Evolutionary conservation across 2,113 vertebrate species (phyloP).

Genomic region (Patagioenas fasciata): DNA sequence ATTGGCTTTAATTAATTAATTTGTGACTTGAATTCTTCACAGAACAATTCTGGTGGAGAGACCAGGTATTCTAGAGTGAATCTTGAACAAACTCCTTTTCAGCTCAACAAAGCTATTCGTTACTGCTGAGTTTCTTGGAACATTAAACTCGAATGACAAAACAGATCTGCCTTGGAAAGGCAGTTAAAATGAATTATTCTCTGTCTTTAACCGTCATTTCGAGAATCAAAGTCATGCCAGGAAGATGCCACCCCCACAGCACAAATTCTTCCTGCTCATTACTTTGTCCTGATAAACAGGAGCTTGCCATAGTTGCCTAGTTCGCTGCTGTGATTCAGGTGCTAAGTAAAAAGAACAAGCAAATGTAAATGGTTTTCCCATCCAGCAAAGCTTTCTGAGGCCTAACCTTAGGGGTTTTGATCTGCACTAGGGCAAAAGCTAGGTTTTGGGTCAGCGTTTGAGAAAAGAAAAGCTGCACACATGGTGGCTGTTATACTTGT

Average conservation of each 20-base stretch:
- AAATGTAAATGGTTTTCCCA: neutral
- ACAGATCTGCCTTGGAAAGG: neutral
- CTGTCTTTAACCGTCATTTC: neutral
- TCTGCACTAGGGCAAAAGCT: neutral
- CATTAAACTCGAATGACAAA: neutral
- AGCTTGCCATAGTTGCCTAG: neutral
- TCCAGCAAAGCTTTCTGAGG: neutral
- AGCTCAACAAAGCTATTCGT: neutral
- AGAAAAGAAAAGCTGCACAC: neutral
- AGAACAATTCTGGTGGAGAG: neutral
- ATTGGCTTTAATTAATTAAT: neutral
- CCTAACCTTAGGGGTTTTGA: neutral
- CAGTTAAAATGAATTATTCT: neutral
- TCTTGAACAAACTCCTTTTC: neutral
- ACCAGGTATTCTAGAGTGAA: neutral
- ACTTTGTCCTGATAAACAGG: neutral
- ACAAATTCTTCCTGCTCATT: neutral
- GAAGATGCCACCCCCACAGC: neutral
- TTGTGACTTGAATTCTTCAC: neutral
- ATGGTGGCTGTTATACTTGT: neutral
- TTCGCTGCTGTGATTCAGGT: neutral
- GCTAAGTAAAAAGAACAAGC: neutral
- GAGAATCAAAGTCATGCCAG: constrained; percentile 7
- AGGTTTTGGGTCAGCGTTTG: neutral
- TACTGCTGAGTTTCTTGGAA: neutral